A percentile compares a stretch with the other conserved stretches of the same genome.
These are phyloP conservation scores for Rattus norvegicus DNA, from an alignment of 2,113 vertebrate genomes.

Conservation along the genomic window DNA sequence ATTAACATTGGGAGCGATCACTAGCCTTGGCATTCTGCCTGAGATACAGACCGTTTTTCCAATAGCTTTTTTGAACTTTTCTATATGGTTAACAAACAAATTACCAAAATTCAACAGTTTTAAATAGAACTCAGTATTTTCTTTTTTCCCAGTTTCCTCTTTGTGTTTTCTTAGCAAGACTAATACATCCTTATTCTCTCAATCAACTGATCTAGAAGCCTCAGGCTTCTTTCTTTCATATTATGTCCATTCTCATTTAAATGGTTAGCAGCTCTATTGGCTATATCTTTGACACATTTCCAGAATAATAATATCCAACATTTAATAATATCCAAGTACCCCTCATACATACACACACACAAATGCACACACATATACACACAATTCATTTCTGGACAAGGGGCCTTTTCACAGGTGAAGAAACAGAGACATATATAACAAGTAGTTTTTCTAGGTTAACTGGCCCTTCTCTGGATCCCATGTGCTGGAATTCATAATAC, in stretches of 20 bases:
- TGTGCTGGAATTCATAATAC: background rate
- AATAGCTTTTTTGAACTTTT: background rate
- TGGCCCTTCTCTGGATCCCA: background rate
- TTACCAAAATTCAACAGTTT: conserved; percentile 2
- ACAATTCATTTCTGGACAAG: background rate
- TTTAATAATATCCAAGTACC: background rate
- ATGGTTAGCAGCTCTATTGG: background rate
- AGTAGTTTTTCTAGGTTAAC: background rate
- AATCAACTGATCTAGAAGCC: background rate
- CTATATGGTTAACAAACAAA: background rate
- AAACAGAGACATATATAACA: background rate
- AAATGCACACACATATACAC: background rate
- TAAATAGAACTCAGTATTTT: background rate
- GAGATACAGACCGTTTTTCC: background rate
- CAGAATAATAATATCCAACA: background rate
- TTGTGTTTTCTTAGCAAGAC: background rate
- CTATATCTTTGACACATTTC: background rate
- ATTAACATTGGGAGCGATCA: background rate
- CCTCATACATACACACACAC: background rate
- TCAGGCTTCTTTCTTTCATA: background rate
- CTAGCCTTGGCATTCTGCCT: background rate
- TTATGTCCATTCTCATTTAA: background rate
- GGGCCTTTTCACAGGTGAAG: background rate
- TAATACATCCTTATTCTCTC: background rate
- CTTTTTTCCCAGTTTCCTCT: background rate